Percentiles rank a stretch among this genome's conserved stretches.
These are phyloP conservation scores for Mastacembelus armatus DNA, from an alignment of 2,797 vertebrate genomes.

Conservation along the genomic window DNA sequence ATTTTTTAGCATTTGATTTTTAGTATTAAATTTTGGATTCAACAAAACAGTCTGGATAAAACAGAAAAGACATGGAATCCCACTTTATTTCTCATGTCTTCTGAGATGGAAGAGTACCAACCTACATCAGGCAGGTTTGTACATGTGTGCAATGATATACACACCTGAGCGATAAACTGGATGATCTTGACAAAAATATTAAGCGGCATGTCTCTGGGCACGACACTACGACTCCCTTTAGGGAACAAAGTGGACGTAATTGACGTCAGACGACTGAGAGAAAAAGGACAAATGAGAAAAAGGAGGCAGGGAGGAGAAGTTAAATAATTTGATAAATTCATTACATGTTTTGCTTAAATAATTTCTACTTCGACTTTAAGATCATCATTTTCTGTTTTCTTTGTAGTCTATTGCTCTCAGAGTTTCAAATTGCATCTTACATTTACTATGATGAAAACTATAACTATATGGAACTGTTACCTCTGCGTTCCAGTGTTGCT, in stretches of 20 bases:
- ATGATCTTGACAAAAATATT: constrained; percentile 99
- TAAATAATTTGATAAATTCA: neutral
- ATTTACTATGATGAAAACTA: neutral
- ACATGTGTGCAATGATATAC: constrained; percentile 1
- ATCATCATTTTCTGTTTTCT: neutral
- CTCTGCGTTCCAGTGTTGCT: constrained; percentile 99
- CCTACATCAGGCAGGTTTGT: neutral
- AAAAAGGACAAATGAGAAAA: neutral
- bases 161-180: constrained; percentile 98
- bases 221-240: constrained; percentile 96
- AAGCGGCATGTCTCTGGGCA: constrained; percentile 98
- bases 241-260: constrained; percentile 98
- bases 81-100: neutral
- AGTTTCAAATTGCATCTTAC: neutral
- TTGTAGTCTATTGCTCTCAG: too few species aligned
- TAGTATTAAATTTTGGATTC: too few species aligned
- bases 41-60: too few species aligned
- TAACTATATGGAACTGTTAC: constrained; percentile 71
- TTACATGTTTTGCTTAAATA: neutral
- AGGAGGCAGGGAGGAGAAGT: neutral
- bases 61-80: constrained; percentile 2
- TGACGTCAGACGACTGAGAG: constrained; percentile 93
- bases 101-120: too few species aligned
- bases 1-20: constrained; percentile 16
- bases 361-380: neutral